These are phyloP conservation scores for Gobiocypris rarus DNA, from an alignment of 2,113 vertebrate species.

Conservation along the genomic window DNA sequence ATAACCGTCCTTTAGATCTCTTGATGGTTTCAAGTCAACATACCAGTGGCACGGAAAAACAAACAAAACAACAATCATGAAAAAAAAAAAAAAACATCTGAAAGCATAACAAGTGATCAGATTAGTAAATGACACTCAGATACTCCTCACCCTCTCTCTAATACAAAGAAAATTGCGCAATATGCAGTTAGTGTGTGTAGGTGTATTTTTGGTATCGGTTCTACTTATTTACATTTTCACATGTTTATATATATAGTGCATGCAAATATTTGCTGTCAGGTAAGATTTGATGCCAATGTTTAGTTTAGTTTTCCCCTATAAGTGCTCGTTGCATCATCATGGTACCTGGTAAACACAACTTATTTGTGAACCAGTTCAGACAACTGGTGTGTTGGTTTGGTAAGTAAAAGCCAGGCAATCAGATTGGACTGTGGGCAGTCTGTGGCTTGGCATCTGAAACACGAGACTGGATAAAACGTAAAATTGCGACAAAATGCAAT, in stretches of 20 bases:
- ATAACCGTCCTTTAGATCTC: too few species aligned
- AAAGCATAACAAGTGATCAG: too few species aligned
- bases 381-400: not conserved
- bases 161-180: not conserved
- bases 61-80: too few species aligned
- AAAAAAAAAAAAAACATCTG: too few species aligned
- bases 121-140: not conserved
- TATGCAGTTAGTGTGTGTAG: not conserved
- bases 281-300: not conserved
- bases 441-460: not conserved
- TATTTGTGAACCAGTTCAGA: not conserved
- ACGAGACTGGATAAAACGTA: not conserved
- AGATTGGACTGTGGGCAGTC: not conserved
- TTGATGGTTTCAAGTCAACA: too few species aligned
- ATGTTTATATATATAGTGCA: not conserved
- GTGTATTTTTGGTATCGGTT: not conserved
- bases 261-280: not conserved
- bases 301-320: not conserved
- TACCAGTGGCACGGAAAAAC: too few species aligned
- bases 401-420: not conserved
- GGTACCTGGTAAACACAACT: not conserved
- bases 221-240: not conserved
- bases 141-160: not conserved
- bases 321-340: not conserved
- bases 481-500: slow-evolving; percentile 1